A percentile compares a stretch with the other conserved stretches of the same genome.
These are phyloP conservation scores for Ranitomeya imitator DNA, from an alignment of 2,113 vertebrate genomes.

Conservation along the genomic window DNA sequence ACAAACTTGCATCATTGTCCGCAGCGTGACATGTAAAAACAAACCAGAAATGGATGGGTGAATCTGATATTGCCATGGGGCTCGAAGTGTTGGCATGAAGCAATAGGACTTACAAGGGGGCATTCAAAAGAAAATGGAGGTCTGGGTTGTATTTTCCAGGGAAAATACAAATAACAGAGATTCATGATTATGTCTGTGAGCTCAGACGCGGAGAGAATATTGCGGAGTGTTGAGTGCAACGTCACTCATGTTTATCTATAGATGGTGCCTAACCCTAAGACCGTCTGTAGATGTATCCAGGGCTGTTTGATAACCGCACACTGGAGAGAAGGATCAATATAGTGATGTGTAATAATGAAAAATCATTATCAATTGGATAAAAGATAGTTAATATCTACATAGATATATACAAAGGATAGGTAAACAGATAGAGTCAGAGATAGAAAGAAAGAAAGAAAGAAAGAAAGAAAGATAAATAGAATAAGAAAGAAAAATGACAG, in stretches of 20 bases:
- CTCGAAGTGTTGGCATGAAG: constrained; percentile 38
- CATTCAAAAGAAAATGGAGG: constrained; percentile 51
- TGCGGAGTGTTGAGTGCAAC: background rate
- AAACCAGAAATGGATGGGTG: constrained; percentile 56
- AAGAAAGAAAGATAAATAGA: too few relatives aligned
- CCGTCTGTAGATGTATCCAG: background rate
- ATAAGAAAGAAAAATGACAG: too few relatives aligned
- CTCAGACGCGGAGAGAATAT: background rate
- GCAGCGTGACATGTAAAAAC: constrained; percentile 52
- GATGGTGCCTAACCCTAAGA: background rate
- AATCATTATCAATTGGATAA: too few relatives aligned
- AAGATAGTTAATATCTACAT: too few relatives aligned
- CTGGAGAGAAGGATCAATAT: background rate
- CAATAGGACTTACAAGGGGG: constrained; percentile 43
- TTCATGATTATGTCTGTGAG: constrained; percentile 8
- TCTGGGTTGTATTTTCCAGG: constrained; percentile 12
- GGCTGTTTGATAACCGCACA: background rate
- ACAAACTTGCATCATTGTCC: constrained; percentile 58
- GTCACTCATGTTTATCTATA: background rate
- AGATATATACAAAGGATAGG: too few relatives aligned
- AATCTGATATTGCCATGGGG: constrained; percentile 54
- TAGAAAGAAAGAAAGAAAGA: too few relatives aligned
- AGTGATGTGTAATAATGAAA: background rate
- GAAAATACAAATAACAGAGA: constrained; percentile 43
- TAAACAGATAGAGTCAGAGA: too few relatives aligned